Conservation (phyloP, 2,797 vertebrate species). For the Synaphobranchus kaupii region DNA sequence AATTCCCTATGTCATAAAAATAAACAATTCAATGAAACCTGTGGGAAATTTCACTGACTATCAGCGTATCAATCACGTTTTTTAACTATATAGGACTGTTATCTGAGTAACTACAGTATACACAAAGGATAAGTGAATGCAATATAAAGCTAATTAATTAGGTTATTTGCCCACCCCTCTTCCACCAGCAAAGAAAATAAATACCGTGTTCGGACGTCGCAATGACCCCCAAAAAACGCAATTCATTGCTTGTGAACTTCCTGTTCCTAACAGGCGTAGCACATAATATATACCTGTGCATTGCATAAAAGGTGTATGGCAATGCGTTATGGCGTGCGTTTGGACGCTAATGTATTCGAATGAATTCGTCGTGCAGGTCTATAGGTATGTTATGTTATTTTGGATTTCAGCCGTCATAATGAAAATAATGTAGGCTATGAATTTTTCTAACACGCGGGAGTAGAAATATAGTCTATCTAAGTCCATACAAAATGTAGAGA, state of each 20-base stretch:
- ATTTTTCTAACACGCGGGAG: background rate
- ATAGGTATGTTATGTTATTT: background rate
- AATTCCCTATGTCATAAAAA: background rate
- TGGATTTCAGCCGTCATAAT: background rate
- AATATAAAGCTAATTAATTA: background rate
- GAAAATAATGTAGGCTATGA: background rate
- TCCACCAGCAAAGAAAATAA: background rate
- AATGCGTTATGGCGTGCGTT: background rate
- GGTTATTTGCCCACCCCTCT: background rate
- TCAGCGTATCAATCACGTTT: background rate
- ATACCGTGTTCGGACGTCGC: background rate
- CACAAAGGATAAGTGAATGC: background rate
- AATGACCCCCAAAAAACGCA: background rate
- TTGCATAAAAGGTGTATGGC: background rate
- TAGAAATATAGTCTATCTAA: background rate
- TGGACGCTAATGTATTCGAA: background rate
- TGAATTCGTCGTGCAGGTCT: background rate
- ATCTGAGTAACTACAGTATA: background rate
- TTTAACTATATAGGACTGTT: background rate
- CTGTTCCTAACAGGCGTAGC: too few species aligned
- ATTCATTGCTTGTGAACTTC: background rate
- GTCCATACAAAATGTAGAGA: background rate
- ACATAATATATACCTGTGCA: background rate
- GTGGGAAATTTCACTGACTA: background rate
- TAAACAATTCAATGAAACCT: background rate